Base-by-base conservation (phyloP, 2,797 vertebrate genomes). In the Austrolebias charrua region DNA sequence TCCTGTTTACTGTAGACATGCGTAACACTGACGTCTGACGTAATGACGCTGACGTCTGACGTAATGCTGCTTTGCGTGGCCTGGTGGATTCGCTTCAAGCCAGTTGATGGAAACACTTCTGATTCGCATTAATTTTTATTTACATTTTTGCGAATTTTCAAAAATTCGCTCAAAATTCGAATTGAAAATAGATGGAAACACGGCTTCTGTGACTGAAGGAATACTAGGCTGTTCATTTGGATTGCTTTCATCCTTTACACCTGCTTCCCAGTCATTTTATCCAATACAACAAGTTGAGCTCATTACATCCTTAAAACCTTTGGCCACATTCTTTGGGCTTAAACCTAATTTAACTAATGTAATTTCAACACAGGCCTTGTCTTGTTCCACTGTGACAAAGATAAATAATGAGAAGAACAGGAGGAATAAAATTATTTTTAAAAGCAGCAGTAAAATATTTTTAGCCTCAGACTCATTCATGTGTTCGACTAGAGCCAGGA, bases 361-460 rank as follows among this genome's bases (percentile, higher is more conserved):
- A 56, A 69, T 63, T 64, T 66, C 48, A 52, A 56, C 58, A 9
- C 72, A 66, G 75, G 48, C 73, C 68, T 74, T 62, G 4, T 65
- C 49, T 63, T 60, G 40, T 59, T 70, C 65, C 69, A 66, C 45
- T 45, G 68, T 59, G 61, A 63, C 46, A 51, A 68, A 35, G 51
- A 4, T 61, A 38, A 33, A 70, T 77, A 84, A 86, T 82, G 82
- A 86, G 76, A 72, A 67, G 54, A 75, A 69, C 75, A 82, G 81
- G 20, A 64, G 40, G 65, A 73, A 56, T 60, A 70, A 66, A 80
- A 83, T 55, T 66, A 69, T 72, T 67, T 65, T 79, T 66, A 87
- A 86, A 88, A 76, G 70, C 20, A 67, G 78, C 83, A 74, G 66
- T 86, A 82, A 89, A 87, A 85, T 86, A 87, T 84, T 87, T 91